Percentiles rank a stretch among this genome's conserved stretches.
Conservation (phyloP, 1,140 invertebrate genomes). For the Piezodorus guildinii region DNA sequence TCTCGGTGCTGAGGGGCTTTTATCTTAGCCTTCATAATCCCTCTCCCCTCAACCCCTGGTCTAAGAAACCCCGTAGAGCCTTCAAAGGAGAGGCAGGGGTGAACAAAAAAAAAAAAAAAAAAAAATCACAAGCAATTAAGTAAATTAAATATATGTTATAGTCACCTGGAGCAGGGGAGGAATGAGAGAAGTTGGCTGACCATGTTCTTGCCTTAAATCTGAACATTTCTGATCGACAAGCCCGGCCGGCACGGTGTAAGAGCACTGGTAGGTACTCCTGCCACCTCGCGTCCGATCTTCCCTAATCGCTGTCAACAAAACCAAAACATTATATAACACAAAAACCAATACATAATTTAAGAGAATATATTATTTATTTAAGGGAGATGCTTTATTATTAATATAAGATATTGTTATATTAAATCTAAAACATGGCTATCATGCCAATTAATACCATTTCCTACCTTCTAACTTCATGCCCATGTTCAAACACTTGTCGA, state of each 20-base stretch:
- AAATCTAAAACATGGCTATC: too few species aligned
- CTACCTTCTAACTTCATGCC: conserved; percentile 94
- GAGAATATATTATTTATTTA: neutral
- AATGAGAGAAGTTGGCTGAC: conserved; percentile 31
- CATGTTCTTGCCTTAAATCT: conserved; percentile 21
- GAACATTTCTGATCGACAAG: conserved; percentile 29
- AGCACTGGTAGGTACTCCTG: conserved; percentile 88
- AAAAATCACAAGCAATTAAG: too few species aligned
- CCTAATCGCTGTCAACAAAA: conserved; percentile 60
- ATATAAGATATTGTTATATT: neutral
- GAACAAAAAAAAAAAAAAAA: too few species aligned
- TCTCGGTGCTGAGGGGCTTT: too few species aligned
- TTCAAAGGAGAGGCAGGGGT: too few species aligned
- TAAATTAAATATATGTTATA: too few species aligned
- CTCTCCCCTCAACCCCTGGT: too few species aligned
- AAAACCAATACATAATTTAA: neutral
- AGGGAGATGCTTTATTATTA: neutral
- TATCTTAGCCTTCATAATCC: too few species aligned
- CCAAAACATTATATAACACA: neutral
- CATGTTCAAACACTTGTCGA: conserved; percentile 88
- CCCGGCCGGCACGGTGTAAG: conserved; percentile 65
- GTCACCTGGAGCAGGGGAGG: conserved; percentile 43
- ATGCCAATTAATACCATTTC: neutral
- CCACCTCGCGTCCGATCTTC: conserved; percentile 90
- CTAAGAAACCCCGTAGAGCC: too few species aligned